Conservation (phyloP, 2,113 vertebrate genomes). For the Thunnus thynnus region DNA sequence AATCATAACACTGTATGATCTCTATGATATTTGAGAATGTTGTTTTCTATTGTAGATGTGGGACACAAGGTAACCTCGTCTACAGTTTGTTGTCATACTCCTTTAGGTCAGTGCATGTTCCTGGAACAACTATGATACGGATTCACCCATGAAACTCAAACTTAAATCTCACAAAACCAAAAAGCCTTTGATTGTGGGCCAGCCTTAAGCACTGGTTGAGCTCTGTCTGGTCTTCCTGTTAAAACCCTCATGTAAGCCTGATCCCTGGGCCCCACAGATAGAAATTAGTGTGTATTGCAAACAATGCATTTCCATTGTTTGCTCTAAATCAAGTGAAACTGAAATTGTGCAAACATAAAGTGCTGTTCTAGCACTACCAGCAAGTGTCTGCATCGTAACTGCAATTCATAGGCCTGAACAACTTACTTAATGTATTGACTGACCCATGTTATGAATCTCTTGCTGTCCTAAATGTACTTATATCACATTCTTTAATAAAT, state of each 20-base stretch:
- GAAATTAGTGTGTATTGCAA: not conserved
- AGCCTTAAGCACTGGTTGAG: not conserved
- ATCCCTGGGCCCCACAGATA: not conserved
- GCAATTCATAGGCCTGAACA: not conserved
- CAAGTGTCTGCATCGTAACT: not conserved
- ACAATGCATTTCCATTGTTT: not conserved
- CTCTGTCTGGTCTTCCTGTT: not conserved
- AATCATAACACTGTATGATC: not conserved
- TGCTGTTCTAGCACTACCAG: not conserved
- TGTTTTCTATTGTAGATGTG: not conserved
- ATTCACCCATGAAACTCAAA: not conserved
- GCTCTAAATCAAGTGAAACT: not conserved
- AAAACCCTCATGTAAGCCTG: not conserved
- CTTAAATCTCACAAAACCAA: not conserved
- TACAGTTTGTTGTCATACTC: not conserved
- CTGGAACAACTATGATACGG: not conserved
- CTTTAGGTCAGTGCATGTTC: not conserved
- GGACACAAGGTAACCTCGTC: not conserved
- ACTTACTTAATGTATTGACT: not conserved
- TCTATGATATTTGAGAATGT: not conserved
- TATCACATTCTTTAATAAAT: not conserved
- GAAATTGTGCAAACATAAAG: not conserved
- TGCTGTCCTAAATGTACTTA: slow-evolving; percentile 1
- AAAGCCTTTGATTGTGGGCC: not conserved
- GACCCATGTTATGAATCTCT: not conserved